Conservation (phyloP, 2,113 vertebrate genomes). For the Nycticorax nycticorax region DNA sequence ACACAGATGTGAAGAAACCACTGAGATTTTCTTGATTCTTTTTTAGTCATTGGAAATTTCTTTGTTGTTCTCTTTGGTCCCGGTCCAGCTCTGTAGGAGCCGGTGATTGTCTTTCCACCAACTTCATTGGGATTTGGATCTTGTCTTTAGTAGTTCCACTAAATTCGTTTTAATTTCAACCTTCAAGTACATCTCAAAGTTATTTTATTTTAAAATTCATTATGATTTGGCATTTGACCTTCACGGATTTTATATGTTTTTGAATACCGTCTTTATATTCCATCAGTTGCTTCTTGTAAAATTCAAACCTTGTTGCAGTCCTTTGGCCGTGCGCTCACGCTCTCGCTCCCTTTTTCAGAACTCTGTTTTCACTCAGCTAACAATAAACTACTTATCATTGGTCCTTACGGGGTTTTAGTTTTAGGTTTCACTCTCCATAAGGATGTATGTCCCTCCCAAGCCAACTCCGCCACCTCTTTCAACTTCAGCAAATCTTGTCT, state of each 20-base stretch:
- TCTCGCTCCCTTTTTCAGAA: background rate
- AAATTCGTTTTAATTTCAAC: background rate
- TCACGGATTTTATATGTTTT: background rate
- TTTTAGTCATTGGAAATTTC: slow-evolving; percentile 26
- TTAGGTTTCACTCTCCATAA: background rate
- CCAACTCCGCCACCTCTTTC: background rate
- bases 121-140: slow-evolving; percentile 15
- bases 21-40: slow-evolving; percentile 46
- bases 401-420: background rate
- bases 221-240: background rate
- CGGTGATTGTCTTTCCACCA: background rate
- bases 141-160: slow-evolving; percentile 12
- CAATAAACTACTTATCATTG: background rate
- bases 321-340: background rate
- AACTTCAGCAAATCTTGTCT: background rate
- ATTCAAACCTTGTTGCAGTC: background rate
- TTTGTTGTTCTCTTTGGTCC: slow-evolving; percentile 51
- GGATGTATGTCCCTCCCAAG: background rate
- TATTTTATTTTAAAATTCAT: slow-evolving; percentile 19
- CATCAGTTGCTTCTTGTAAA: slow-evolving; percentile 29
- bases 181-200: background rate
- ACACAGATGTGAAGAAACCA: slow-evolving; percentile 53
- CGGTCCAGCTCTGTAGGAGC: background rate
- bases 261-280: background rate
- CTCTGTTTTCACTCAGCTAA: slow-evolving; percentile 22